These are phyloP conservation scores for Machimus atricapillus DNA, from an alignment of 2,888 invertebrate genomes.

Conservation along the genomic window DNA sequence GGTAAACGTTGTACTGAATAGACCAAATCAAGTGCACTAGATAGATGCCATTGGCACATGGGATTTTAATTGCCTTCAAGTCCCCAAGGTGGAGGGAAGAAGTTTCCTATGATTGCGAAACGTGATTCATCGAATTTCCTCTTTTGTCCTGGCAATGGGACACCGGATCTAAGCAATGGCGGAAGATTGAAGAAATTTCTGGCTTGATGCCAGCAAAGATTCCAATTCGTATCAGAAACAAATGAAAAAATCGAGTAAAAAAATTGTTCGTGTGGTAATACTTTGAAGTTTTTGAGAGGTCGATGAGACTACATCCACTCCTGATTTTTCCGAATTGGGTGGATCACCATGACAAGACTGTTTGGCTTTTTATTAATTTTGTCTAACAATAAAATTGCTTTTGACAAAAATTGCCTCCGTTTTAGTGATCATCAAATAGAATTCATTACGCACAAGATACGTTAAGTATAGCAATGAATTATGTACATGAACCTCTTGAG, in stretches of 20 bases:
- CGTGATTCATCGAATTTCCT: not conserved
- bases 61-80: not conserved
- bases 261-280: not conserved
- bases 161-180: not conserved
- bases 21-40: not conserved
- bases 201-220: not conserved
- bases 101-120: not conserved
- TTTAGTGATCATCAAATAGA: not conserved
- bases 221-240: not conserved
- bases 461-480: not conserved
- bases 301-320: not conserved
- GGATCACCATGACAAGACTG: not conserved
- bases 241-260: not conserved
- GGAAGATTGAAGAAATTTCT: not conserved
- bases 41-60: not conserved
- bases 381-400: not conserved
- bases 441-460: not conserved
- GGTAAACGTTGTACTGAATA: not conserved
- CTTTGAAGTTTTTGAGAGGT: not conserved
- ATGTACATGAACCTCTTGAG: not conserved
- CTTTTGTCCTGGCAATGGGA: not conserved
- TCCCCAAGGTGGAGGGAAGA: not conserved
- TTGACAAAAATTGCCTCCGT: not conserved
- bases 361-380: not conserved
- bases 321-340: not conserved